Percentiles rank a stretch among this genome's conserved stretches.
Conservation (phyloP, 2,797 vertebrate species). For the Florisuga fusca region DNA sequence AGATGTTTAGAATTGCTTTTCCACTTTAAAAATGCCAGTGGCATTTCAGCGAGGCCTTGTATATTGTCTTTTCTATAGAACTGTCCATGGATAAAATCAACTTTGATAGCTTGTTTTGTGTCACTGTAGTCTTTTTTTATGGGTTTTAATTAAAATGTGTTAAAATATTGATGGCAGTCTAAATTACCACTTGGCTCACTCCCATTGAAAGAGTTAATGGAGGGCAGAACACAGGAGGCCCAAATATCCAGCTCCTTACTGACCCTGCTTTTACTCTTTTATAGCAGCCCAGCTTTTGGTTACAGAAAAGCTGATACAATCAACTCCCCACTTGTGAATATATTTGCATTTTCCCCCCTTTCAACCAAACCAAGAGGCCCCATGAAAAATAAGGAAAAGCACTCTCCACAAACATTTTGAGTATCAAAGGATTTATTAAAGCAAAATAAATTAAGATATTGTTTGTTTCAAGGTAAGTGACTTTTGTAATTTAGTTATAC, state of each 20-base stretch:
- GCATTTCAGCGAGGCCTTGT: conserved; percentile 1
- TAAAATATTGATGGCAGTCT: neutral
- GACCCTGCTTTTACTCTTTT: neutral
- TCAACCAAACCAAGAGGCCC: neutral
- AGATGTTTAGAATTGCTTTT: neutral
- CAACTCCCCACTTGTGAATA: neutral
- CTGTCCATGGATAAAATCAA: neutral
- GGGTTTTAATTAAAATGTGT: conserved; percentile 19
- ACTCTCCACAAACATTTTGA: neutral
- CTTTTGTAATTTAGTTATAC: neutral
- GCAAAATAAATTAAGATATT: conserved; percentile 11
- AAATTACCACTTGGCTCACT: neutral
- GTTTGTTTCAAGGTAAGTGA: neutral
- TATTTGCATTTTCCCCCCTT: neutral
- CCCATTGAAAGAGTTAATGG: neutral
- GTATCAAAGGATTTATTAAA: conserved; percentile 36
- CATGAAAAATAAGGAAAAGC: neutral
- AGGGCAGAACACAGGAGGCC: neutral
- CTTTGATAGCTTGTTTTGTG: conserved; percentile 9
- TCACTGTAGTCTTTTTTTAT: neutral
- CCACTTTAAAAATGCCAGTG: neutral
- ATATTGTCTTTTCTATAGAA: neutral
- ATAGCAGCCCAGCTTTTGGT: neutral
- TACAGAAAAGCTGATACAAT: neutral
- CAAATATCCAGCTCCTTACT: neutral